Conservation (phyloP, 2,797 vertebrate species). For the Chrysocyon brachyurus region DNA sequence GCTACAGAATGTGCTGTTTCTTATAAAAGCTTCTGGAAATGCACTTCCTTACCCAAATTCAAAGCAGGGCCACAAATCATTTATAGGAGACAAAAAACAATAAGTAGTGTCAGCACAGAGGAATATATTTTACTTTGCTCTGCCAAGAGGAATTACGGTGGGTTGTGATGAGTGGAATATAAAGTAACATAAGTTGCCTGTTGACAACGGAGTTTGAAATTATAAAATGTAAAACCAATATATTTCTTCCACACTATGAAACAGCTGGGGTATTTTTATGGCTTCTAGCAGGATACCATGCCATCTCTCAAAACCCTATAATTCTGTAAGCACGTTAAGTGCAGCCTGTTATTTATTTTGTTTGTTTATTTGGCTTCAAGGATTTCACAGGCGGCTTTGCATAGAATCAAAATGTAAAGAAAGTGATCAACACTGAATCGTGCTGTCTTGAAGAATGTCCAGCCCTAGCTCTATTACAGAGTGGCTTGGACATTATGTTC, state of each 20-base stretch:
- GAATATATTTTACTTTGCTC: conserved; percentile 86
- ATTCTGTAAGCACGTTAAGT: conserved; percentile 84
- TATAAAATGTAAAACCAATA: conserved; percentile 88
- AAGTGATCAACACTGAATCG: not conserved
- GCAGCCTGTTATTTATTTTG: conserved; percentile 81
- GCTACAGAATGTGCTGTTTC: conserved; percentile 76
- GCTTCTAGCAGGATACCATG: conserved; percentile 78
- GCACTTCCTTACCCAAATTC: conserved; percentile 86
- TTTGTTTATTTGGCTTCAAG: conserved; percentile 79
- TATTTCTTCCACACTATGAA: conserved; percentile 85
- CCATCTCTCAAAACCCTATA: conserved; percentile 82
- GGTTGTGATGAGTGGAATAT: conserved; percentile 87
- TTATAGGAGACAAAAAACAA: conserved; percentile 89
- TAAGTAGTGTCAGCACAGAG: conserved; percentile 87
- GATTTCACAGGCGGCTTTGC: conserved; percentile 51
- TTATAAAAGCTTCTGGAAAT: conserved; percentile 88
- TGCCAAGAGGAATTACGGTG: conserved; percentile 87
- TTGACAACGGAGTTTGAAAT: conserved; percentile 88
- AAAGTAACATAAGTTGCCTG: conserved; percentile 88
- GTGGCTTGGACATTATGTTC: not conserved
- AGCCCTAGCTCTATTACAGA: not conserved
- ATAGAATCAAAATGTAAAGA: conserved; percentile 28
- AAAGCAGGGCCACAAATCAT: conserved; percentile 88
- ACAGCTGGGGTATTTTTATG: conserved; percentile 86
- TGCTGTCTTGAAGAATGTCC: not conserved